phyloP scores from a whole-genome alignment of 2,888 invertebrate genomes.

The Heterodera filipjevi region DNA sequence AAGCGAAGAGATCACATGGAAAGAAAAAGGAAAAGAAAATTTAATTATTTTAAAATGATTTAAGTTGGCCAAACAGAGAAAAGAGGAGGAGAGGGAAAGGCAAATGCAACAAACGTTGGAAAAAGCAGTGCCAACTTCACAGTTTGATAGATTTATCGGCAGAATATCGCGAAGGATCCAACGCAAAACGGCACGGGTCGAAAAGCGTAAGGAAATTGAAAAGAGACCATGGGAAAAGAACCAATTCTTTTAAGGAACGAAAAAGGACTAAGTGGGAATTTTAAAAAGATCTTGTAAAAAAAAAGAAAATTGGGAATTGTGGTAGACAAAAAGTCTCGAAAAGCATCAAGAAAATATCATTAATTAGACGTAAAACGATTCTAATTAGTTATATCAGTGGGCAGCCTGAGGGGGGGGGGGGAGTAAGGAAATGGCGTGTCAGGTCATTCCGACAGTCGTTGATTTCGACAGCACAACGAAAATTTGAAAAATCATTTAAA shows the following conservation, averaged over 20 bases:
- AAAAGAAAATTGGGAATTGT: too few relatives aligned
- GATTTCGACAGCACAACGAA: too few relatives aligned
- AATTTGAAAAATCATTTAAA: too few relatives aligned
- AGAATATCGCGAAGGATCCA: neutral
- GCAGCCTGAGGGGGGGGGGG: too few relatives aligned
- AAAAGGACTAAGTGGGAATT: neutral
- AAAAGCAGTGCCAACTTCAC: constrained; percentile 9
- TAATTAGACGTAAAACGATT: too few relatives aligned
- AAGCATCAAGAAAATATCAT: too few relatives aligned
- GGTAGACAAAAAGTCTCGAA: too few relatives aligned
- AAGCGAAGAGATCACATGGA: constrained; percentile 42
- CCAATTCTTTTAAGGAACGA: neutral
- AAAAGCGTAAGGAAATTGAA: neutral
- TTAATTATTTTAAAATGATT: constrained; percentile 23
- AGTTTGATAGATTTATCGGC: neutral
- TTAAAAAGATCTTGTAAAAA: too few relatives aligned
- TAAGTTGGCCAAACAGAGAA: constrained; percentile 12
- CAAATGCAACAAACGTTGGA: constrained; percentile 30
- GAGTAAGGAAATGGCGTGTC: too few relatives aligned
- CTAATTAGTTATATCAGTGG: too few relatives aligned
- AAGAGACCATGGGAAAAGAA: neutral
- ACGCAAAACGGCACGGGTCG: neutral
- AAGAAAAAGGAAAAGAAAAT: constrained; percentile 22
- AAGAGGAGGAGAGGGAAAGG: constrained; percentile 27
- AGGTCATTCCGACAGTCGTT: too few relatives aligned